These are phyloP conservation scores for Araneus ventricosus DNA, from an alignment of 1,140 invertebrate species.

Conservation along the genomic window DNA sequence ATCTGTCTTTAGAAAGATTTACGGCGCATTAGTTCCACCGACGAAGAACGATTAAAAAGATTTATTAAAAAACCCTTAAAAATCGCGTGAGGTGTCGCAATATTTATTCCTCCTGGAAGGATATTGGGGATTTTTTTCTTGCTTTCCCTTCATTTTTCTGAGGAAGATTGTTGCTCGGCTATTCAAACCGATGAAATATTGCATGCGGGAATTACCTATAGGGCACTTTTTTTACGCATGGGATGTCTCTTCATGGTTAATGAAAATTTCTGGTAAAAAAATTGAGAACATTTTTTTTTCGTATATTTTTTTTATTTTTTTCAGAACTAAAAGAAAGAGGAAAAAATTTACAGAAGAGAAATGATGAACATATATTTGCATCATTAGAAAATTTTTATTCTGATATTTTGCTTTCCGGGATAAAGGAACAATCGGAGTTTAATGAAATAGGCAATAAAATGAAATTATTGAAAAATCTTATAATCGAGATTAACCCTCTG, in stretches of 20 bases:
- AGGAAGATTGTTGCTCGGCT: not conserved
- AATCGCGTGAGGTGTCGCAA: constrained; percentile 33
- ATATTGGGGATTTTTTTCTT: constrained; percentile 8
- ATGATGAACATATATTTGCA: too few species aligned
- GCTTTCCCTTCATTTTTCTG: not conserved
- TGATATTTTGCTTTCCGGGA: too few species aligned
- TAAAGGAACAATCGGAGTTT: too few species aligned
- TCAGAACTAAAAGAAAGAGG: not conserved
- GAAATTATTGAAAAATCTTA: too few species aligned
- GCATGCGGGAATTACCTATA: not conserved
- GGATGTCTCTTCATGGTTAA: not conserved
- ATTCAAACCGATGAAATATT: not conserved
- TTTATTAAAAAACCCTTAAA: constrained; percentile 10
- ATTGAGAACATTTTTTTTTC: not conserved
- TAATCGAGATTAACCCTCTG: too few species aligned
- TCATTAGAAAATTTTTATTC: too few species aligned
- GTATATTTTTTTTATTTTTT: not conserved
- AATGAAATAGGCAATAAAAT: too few species aligned
- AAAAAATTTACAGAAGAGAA: not conserved
- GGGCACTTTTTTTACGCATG: not conserved
- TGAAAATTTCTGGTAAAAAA: not conserved
- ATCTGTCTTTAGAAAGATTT: not conserved
- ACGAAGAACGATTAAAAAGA: not conserved
- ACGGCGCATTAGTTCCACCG: not conserved
- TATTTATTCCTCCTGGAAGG: not conserved